Percentiles rank a stretch among this genome's conserved stretches.
Conservation (phyloP, 2,113 vertebrate genomes). For the Tachycineta bicolor region DNA sequence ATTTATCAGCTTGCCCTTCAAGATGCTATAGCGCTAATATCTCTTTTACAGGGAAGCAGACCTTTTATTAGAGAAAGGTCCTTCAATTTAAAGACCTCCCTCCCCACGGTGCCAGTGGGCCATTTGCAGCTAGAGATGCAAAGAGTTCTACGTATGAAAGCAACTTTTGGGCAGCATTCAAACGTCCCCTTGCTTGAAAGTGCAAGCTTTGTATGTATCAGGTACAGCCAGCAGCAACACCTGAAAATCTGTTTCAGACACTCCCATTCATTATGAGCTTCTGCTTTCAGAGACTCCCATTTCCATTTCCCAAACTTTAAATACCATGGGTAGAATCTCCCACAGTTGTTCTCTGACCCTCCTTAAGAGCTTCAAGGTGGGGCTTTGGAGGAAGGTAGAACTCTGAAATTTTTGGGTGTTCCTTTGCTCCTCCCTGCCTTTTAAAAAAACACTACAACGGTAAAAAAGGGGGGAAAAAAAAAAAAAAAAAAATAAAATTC, state of each 20-base stretch:
- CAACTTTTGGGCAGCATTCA: neutral
- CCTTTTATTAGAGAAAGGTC: slow-evolving; percentile 32
- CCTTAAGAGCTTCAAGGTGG: neutral
- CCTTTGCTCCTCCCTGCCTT: neutral
- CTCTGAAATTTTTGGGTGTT: neutral
- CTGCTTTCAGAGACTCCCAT: neutral
- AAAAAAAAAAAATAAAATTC: neutral
- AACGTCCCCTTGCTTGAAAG: neutral
- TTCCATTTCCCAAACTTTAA: neutral
- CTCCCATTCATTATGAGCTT: neutral
- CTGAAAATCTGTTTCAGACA: neutral
- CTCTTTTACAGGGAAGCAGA: neutral
- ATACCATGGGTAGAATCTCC: neutral
- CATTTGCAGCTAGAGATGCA: slow-evolving; percentile 6
- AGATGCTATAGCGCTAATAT: neutral
- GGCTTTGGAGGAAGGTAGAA: neutral
- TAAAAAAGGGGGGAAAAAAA: neutral
- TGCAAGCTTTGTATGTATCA: neutral
- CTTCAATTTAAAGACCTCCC: neutral
- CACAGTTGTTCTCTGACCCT: neutral
- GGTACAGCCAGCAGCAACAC: neutral
- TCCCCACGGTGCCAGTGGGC: neutral
- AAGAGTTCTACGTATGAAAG: neutral
- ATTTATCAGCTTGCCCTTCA: slow-evolving; percentile 50
- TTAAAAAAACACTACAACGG: neutral